A percentile compares a stretch with the other conserved stretches of the same genome.
phyloP scores from a whole-genome alignment of 2,888 invertebrate species.

The Dinocampus coccinellae region DNA sequence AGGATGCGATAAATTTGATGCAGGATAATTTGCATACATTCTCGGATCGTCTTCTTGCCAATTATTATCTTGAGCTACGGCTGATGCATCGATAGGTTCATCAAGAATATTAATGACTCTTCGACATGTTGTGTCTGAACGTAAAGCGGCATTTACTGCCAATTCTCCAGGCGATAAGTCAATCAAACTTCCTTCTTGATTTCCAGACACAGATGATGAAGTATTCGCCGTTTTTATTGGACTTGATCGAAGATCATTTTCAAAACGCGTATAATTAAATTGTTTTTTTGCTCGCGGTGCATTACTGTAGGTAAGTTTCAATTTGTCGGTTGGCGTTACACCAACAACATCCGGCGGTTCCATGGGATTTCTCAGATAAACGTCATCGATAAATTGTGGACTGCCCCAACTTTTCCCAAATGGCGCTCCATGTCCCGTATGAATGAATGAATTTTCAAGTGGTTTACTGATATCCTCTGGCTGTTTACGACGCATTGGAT shows the following conservation, averaged over 20 bases:
- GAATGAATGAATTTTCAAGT: constrained; percentile 85
- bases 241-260: constrained; percentile 75
- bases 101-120: constrained; percentile 66
- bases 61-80: constrained; percentile 42
- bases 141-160: constrained; percentile 51
- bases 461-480: constrained; percentile 84
- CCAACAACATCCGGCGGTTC: constrained; percentile 77
- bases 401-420: constrained; percentile 89
- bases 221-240: constrained; percentile 66
- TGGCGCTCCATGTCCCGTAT: constrained; percentile 82
- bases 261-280: constrained; percentile 86
- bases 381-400: constrained; percentile 83
- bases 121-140: constrained; percentile 49
- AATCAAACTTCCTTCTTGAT: constrained; percentile 79
- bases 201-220: constrained; percentile 48
- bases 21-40: constrained; percentile 63
- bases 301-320: constrained; percentile 66
- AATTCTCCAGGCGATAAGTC: constrained; percentile 78
- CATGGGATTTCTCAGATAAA: constrained; percentile 83
- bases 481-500: constrained; percentile 78
- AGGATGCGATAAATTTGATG: constrained; percentile 51
- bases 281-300: constrained; percentile 73
- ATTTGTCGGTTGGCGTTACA: constrained; percentile 66
- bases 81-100: constrained; percentile 61
- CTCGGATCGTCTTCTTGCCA: constrained; percentile 59